Conservation (phyloP, 2,888 invertebrate genomes). For the Agrochola lota region DNA sequence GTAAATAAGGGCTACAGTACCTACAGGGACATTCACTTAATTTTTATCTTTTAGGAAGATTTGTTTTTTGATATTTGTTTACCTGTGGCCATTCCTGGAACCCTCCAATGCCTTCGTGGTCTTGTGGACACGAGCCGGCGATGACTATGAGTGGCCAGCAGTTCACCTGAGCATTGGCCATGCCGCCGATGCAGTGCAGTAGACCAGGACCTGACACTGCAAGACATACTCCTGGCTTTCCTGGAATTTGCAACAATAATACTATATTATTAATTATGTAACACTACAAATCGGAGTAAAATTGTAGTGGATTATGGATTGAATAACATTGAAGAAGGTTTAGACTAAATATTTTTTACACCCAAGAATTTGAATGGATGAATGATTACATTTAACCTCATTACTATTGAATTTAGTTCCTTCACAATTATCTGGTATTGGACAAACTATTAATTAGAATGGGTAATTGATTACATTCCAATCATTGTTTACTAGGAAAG, state of each 20-base stretch:
- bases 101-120: conserved; percentile 98
- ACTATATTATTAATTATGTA: neutral
- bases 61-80: conserved; percentile 4
- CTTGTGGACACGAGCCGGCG: conserved; percentile 97
- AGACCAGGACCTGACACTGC: conserved; percentile 99
- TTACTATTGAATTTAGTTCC: neutral
- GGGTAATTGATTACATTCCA: conserved; percentile 12
- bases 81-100: conserved; percentile 98
- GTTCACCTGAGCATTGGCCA: conserved; percentile 99
- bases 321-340: conserved; percentile 10
- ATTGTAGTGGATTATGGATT: neutral
- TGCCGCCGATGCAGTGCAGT: conserved; percentile 97
- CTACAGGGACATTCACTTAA: neutral
- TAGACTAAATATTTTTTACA: neutral
- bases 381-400: conserved; percentile 2
- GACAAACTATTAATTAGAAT: neutral
- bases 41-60: neutral
- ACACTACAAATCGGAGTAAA: neutral
- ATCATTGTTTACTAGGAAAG: conserved; percentile 6
- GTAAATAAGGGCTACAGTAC: neutral
- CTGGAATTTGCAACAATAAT: conserved; percentile 74
- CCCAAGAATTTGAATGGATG: neutral
- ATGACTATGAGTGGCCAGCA: conserved; percentile 98
- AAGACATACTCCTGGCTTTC: conserved; percentile 96
- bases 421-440: neutral